phyloP scores from a whole-genome alignment of 2,888 invertebrate genomes.

The Monopis laevigella region DNA sequence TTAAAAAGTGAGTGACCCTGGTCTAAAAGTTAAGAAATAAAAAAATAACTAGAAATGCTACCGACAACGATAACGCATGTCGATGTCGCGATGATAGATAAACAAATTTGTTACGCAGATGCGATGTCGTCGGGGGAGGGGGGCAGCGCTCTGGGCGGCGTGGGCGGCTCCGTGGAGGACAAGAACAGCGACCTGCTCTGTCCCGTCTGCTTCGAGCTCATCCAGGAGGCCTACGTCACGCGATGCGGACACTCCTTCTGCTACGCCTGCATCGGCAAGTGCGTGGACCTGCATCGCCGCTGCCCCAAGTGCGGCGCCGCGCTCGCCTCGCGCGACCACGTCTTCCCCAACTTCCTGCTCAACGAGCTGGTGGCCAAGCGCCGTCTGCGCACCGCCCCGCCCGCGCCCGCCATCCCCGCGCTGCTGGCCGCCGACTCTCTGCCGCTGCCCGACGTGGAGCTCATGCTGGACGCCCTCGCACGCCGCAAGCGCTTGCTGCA shows the following conservation, averaged over 20 bases:
- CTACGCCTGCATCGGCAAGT: conserved; percentile 85
- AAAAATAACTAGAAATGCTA: too few species aligned
- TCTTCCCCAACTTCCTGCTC: conserved; percentile 87
- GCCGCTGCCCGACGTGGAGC: conserved; percentile 81
- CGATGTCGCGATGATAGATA: too few species aligned
- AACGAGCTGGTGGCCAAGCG: conserved; percentile 70
- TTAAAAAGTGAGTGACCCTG: too few species aligned
- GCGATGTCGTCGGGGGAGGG: conserved; percentile 38
- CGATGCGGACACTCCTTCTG: conserved; percentile 95
- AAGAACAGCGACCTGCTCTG: conserved; percentile 74
- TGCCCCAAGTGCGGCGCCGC: conserved; percentile 87
- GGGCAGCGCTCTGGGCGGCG: conserved; percentile 65
- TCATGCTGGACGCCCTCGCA: conserved; percentile 81
- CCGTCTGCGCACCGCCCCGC: conserved; percentile 17
- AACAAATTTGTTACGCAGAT: too few species aligned
- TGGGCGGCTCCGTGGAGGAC: conserved; percentile 72
- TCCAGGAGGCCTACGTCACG: conserved; percentile 90
- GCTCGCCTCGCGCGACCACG: conserved; percentile 73
- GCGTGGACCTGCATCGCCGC: conserved; percentile 85
- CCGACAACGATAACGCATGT: too few species aligned
- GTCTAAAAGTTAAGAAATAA: too few species aligned
- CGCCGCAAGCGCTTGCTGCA: conserved; percentile 82
- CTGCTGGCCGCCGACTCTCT: conserved; percentile 76
- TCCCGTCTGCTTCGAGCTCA: conserved; percentile 89
- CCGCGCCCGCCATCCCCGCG: conserved; percentile 35